phyloP scores from a whole-genome alignment of 2,797 vertebrate species.

The Microctenopoma steveboyesi region DNA sequence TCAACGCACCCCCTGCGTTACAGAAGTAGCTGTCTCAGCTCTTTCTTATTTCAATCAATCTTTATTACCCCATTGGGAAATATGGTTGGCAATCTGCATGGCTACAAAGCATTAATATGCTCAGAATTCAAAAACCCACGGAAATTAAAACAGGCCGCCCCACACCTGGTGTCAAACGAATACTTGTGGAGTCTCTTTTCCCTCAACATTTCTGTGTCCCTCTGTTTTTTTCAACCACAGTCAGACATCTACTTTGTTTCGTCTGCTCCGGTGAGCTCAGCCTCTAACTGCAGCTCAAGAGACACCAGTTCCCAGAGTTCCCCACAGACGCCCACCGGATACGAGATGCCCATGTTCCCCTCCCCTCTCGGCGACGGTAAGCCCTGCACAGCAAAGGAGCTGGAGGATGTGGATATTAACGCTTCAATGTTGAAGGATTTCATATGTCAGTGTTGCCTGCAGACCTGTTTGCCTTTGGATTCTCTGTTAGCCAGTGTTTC shows the following conservation, averaged over 20 bases:
- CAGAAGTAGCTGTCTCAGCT: constrained; percentile 58
- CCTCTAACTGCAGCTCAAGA: constrained; percentile 91
- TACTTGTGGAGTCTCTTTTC: neutral
- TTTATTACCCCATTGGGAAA: constrained; percentile 67
- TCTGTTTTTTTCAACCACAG: constrained; percentile 80
- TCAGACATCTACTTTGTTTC: constrained; percentile 98
- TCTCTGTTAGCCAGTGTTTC: constrained; percentile 15
- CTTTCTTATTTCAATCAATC: constrained; percentile 62
- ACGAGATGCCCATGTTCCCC: constrained; percentile 89
- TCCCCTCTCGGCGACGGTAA: constrained; percentile 92
- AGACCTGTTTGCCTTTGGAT: constrained; percentile 53
- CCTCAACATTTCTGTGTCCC: constrained; percentile 18
- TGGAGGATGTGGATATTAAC: constrained; percentile 25
- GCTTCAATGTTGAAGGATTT: constrained; percentile 10
- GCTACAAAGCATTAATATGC: constrained; percentile 55
- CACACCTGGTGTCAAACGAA: constrained; percentile 23
- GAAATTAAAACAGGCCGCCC: constrained; percentile 45
- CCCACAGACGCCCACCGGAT: constrained; percentile 91
- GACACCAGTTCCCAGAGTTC: constrained; percentile 91
- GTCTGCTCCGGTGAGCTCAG: constrained; percentile 86
- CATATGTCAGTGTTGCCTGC: constrained; percentile 38
- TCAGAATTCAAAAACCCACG: constrained; percentile 53
- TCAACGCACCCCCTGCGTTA: constrained; percentile 19
- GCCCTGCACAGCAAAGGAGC: constrained; percentile 12
- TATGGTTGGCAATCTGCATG: constrained; percentile 52